A percentile compares a stretch with the other conserved stretches of the same genome.
Evolutionary conservation across 2,888 invertebrate genomes (phyloP).

Genomic region (Teleogryllus oceanicus): DNA sequence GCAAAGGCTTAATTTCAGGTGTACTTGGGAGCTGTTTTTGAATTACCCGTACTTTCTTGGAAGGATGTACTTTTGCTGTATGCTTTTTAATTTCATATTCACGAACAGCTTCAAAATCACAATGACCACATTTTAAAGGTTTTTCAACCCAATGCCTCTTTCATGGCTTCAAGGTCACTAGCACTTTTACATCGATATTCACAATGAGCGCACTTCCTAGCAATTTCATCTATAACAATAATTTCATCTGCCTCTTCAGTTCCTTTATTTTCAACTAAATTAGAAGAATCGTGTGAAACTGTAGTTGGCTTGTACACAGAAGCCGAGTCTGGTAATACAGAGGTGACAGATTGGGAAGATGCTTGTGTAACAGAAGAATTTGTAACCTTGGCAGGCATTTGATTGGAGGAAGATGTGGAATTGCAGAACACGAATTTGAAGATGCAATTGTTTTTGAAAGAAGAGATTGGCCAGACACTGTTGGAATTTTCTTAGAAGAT

Average conservation of each 20-base stretch:
- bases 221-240: not conserved
- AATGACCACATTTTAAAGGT: constrained; percentile 50
- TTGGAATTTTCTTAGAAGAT: too few species aligned
- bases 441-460: too few species aligned
- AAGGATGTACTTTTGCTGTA: constrained; percentile 29
- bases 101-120: constrained; percentile 40
- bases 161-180: constrained; percentile 48
- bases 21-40: constrained; percentile 24
- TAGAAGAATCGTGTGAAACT: not conserved
- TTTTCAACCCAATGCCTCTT: constrained; percentile 51
- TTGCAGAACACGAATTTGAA: too few species aligned
- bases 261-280: not conserved
- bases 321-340: too few species aligned
- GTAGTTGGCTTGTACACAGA: not conserved
- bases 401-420: not conserved
- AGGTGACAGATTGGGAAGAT: too few species aligned
- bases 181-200: constrained; percentile 39
- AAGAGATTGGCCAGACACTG: too few species aligned
- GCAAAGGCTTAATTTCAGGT: constrained; percentile 30
- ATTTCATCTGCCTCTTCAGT: constrained; percentile 7
- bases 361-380: too few species aligned
- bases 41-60: constrained; percentile 18
- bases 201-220: constrained; percentile 46
- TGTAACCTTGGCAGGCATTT: too few species aligned
- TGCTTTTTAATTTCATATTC: constrained; percentile 34